phyloP scores from a whole-genome alignment of 35 echinoderm and acorn worm species.

The Heliocidaris erythrogramma region DNA sequence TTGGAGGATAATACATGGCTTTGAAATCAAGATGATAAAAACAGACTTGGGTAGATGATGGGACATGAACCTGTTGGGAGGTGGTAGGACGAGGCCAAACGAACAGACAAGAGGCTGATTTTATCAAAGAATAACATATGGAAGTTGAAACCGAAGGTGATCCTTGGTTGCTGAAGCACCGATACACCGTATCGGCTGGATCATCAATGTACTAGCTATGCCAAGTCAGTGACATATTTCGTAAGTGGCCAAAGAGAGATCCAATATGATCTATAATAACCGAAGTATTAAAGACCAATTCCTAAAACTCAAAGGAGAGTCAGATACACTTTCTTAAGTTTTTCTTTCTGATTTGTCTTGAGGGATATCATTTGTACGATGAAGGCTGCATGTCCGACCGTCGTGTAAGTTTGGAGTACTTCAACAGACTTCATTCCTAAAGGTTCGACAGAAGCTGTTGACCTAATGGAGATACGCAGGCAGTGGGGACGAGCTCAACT shows the following conservation, averaged over 20 bases:
- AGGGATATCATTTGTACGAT: background rate
- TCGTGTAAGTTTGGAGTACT: background rate
- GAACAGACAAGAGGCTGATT: background rate
- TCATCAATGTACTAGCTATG: background rate
- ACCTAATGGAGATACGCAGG: background rate
- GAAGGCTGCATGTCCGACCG: background rate
- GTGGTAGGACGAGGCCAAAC: background rate
- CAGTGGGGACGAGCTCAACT: background rate
- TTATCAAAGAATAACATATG: background rate
- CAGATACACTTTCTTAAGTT: background rate
- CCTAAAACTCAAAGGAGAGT: background rate
- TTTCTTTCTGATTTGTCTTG: background rate
- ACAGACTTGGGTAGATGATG: background rate
- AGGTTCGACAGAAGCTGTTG: too few species aligned
- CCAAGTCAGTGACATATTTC: slow-evolving; percentile 9
- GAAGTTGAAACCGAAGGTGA: background rate
- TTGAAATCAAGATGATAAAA: background rate
- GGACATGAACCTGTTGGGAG: background rate
- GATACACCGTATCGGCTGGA: background rate
- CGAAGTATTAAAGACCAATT: slow-evolving; percentile 3
- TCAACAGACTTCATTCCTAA: background rate
- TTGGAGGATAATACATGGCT: background rate
- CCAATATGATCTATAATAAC: background rate
- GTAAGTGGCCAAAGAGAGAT: background rate
- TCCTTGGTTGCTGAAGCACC: background rate